Evolutionary conservation across 1,140 invertebrate species (phyloP).

Genomic region (Neocloeon triangulifer): DNA sequence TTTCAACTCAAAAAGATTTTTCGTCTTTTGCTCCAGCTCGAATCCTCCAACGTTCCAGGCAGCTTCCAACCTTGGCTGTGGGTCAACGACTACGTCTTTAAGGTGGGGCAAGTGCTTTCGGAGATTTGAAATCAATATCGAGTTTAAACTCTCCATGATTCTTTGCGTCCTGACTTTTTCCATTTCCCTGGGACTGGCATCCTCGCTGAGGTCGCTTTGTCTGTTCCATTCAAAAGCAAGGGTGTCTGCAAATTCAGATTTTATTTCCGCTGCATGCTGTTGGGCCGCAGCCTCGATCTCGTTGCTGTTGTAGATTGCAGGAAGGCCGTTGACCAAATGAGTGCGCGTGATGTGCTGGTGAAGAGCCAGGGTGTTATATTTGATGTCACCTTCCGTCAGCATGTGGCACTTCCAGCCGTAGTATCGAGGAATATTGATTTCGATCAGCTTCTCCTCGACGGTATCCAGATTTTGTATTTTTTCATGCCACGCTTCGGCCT

Average conservation of each 20-base stretch:
- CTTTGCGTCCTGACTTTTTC: conserved; percentile 1
- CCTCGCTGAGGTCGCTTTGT: conserved; percentile 28
- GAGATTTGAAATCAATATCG: conserved; percentile 6
- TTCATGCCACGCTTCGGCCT: too few relatives aligned
- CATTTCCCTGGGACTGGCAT: conserved; percentile 4
- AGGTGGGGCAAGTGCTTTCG: conserved; percentile 1
- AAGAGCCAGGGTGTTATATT: conserved; percentile 39
- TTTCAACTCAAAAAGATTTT: conserved; percentile 13
- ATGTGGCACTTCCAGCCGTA: conserved; percentile 46
- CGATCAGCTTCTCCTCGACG: conserved; percentile 60
- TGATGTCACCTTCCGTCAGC: conserved; percentile 29
- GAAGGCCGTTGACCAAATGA: conserved; percentile 16
- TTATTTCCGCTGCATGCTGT: conserved; percentile 21
- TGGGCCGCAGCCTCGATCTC: conserved; percentile 16
- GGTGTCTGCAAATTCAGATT: conserved; percentile 29
- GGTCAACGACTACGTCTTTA: conserved; percentile 23
- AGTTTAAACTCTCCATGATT: conserved; percentile 11
- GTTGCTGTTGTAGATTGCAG: conserved; percentile 13
- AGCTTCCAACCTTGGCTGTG: conserved; percentile 48
- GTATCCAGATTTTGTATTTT: conserved; percentile 37
- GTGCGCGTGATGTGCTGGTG: conserved; percentile 50
- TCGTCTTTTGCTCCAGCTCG: conserved; percentile 21
- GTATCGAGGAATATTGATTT: conserved; percentile 52
- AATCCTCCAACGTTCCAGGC: conserved; percentile 56
- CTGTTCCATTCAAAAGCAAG: conserved; percentile 27